Base-by-base conservation (phyloP, 2,888 invertebrate genomes). In the Octonoba sinensis region DNA sequence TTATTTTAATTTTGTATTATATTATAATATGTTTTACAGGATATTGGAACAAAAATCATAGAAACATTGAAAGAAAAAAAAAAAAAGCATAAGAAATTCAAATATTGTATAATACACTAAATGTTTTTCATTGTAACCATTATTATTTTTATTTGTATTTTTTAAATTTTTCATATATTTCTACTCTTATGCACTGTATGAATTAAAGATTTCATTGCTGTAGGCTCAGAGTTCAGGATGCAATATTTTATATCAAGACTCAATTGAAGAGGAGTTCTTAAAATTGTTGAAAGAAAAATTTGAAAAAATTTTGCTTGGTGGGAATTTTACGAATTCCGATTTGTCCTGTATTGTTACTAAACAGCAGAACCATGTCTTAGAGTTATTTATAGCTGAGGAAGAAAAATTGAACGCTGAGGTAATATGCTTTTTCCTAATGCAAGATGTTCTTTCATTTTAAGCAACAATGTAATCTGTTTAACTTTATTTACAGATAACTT, bases 171-270 rank as follows among this genome's bases (percentile, higher is more conserved):
- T 27, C 27, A 27, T 27, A 27, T 27, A 27, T 36, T 8, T 36
- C 36, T 8, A 36, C 11, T 36, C 36, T 44, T 54, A 56, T 69
- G 16, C 51, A 27, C 36, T 57, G 2, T 22, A 16, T 22, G 24
- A 46, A 22, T 44, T 64, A 46, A 27, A 62, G 36, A 18, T 15
- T 36, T 36, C 36, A 36, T 36, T 36, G 3, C 11, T 36, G 11
- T 36, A 36, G 36, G 36, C 36, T 36, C 36, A 36, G 36, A 36
- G 36, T 36, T 36, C 36, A 4, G 76, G 82, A 22, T 74, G 74
- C 46, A 69, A 57, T 36, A 66, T 83, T 6, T 65, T 64, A 54
- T 13, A 74, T 46, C 78, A 83, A 66, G 70, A 74, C 24, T 78
- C 78, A 20, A 36, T 78, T 36, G 20, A 69, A 56, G 22, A 75